Percentiles rank a stretch among this genome's conserved stretches.
phyloP scores from a whole-genome alignment of 2,113 vertebrate species.

The Bambusicola thoracicus region DNA sequence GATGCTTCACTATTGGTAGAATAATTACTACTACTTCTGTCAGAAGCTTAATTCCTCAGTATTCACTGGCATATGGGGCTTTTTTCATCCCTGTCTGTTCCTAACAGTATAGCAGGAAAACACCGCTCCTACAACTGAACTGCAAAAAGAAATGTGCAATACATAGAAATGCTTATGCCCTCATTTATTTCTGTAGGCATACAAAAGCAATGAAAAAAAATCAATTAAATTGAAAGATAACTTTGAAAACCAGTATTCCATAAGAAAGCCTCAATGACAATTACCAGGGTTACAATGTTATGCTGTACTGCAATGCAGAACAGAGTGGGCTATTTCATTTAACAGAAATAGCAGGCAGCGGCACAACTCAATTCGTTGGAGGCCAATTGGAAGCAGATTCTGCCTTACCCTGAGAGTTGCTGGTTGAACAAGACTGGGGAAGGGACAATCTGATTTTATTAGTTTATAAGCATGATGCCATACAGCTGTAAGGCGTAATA shows the following conservation, averaged over 20 bases:
- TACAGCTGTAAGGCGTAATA: background rate
- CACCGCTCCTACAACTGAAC: background rate
- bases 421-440: background rate
- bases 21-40: background rate
- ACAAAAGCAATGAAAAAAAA: background rate
- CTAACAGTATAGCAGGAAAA: background rate
- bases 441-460: background rate
- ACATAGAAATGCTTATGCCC: background rate
- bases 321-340: background rate
- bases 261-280: background rate
- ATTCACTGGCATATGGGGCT: background rate
- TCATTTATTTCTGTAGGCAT: background rate
- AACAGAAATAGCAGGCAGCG: background rate
- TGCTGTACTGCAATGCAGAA: background rate
- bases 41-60: background rate
- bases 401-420: background rate
- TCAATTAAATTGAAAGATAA: background rate
- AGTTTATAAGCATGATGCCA: background rate
- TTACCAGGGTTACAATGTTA: background rate
- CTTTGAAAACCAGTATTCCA: background rate
- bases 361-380: background rate
- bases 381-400: background rate
- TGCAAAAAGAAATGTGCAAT: background rate
- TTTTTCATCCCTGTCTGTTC: background rate
- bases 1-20: background rate